Conservation (phyloP, 2,797 vertebrate genomes). For the Sebastes kiyomatsui region DNA sequence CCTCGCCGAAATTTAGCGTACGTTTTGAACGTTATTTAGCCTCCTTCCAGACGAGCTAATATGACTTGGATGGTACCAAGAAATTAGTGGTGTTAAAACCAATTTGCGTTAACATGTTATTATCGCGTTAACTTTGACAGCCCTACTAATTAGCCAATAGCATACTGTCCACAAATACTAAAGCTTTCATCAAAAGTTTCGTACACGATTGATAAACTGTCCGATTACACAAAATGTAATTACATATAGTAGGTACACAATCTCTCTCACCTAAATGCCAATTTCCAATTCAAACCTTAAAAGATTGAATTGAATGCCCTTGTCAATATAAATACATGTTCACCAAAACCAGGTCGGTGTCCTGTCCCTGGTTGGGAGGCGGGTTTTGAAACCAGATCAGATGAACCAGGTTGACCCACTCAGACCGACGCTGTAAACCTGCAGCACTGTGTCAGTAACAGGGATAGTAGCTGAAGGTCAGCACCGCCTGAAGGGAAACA, state of each 20-base stretch:
- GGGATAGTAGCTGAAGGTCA: slow-evolving; percentile 15
- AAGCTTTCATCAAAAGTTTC: neutral
- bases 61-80: too few relatives aligned
- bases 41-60: too few relatives aligned
- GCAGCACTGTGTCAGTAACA: slow-evolving; percentile 14
- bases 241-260: neutral
- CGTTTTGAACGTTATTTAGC: too few relatives aligned
- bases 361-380: neutral
- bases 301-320: neutral
- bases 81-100: too few relatives aligned
- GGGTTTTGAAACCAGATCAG: neutral
- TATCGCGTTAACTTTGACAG: too few relatives aligned
- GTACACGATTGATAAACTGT: neutral
- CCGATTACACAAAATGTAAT: neutral
- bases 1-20: too few relatives aligned
- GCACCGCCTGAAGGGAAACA: slow-evolving; percentile 3
- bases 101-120: too few relatives aligned
- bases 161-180: too few relatives aligned
- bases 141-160: too few relatives aligned
- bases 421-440: neutral
- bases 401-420: neutral
- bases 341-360: neutral
- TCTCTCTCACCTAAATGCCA: neutral
- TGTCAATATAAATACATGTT: neutral
- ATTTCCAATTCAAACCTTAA: neutral